Conservation (phyloP, 1,140 invertebrate genomes). For the Drosophila willistoni region DNA sequence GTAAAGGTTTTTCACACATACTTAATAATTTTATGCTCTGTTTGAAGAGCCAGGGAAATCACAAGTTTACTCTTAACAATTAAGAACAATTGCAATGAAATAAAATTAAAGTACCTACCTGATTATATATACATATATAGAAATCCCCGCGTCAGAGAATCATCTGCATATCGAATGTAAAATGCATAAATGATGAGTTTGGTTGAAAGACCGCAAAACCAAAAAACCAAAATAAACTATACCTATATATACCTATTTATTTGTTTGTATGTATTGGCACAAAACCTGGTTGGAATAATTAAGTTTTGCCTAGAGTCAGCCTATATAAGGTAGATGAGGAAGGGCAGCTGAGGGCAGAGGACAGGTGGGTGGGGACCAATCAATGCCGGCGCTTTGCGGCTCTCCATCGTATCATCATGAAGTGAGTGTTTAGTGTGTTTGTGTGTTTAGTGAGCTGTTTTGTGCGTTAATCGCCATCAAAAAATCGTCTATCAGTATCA, state of each 20-base stretch:
- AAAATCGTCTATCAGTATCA: conserved; percentile 58
- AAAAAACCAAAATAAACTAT: conserved; percentile 28
- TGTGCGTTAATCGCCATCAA: conserved; percentile 45
- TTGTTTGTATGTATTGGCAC: not conserved
- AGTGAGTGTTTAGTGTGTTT: conserved; percentile 5
- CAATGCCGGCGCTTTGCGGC: conserved; percentile 51
- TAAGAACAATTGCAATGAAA: conserved; percentile 17
- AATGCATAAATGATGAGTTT: conserved; percentile 39
- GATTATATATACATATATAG: conserved; percentile 13
- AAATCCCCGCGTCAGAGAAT: conserved; percentile 24
- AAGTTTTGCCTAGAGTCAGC: conserved; percentile 21
- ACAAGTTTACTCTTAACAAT: conserved; percentile 15
- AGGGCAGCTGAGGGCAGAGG: not conserved
- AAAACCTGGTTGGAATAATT: conserved; percentile 38
- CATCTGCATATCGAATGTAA: not conserved
- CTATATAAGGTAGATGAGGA: not conserved
- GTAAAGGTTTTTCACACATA: conserved; percentile 39
- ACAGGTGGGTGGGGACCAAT: conserved; percentile 30
- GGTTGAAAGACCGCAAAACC: conserved; percentile 60
- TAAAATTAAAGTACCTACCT: conserved; percentile 1
- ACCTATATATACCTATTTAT: not conserved
- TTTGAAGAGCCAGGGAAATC: conserved; percentile 1
- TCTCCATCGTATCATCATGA: not conserved
- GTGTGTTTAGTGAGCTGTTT: conserved; percentile 19
- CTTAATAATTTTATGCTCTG: conserved; percentile 35